These are phyloP conservation scores for Orycteropus afer DNA, from an alignment of 2,113 vertebrate species.

Conservation along the genomic window DNA sequence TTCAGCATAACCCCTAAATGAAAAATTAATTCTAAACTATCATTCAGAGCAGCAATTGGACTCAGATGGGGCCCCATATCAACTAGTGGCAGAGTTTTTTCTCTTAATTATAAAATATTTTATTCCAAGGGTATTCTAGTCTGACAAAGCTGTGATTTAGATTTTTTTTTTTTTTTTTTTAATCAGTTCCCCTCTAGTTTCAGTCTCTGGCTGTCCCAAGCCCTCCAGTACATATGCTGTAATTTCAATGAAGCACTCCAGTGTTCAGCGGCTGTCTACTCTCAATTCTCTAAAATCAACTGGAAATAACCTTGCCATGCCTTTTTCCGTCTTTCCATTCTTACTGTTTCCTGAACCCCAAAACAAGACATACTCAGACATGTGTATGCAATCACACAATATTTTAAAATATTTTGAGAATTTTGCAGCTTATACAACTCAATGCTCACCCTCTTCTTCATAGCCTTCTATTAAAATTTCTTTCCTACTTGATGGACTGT, in stretches of 20 bases:
- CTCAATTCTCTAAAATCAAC: background rate
- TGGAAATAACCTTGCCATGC: background rate
- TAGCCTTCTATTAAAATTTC: background rate
- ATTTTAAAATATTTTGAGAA: background rate
- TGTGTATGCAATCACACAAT: too few species aligned
- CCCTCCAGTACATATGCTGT: background rate
- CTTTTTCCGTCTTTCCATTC: background rate
- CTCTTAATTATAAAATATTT: background rate
- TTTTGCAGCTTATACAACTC: background rate
- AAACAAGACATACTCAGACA: background rate
- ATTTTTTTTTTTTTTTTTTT: background rate
- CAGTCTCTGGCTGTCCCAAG: background rate
- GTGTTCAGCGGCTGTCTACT: background rate
- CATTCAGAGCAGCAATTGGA: background rate
- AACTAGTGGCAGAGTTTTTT: background rate
- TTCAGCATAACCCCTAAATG: background rate
- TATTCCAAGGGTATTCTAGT: background rate
- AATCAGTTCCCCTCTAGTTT: background rate
- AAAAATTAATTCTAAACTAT: conserved; percentile 2
- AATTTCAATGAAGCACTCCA: background rate
- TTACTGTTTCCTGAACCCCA: background rate
- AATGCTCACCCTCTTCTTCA: background rate
- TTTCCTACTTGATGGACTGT: conserved; percentile 20
- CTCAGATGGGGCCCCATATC: background rate
- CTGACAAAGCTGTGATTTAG: background rate